phyloP scores from a whole-genome alignment of 2,113 vertebrate species.

The Dryoscopus gambensis region DNA sequence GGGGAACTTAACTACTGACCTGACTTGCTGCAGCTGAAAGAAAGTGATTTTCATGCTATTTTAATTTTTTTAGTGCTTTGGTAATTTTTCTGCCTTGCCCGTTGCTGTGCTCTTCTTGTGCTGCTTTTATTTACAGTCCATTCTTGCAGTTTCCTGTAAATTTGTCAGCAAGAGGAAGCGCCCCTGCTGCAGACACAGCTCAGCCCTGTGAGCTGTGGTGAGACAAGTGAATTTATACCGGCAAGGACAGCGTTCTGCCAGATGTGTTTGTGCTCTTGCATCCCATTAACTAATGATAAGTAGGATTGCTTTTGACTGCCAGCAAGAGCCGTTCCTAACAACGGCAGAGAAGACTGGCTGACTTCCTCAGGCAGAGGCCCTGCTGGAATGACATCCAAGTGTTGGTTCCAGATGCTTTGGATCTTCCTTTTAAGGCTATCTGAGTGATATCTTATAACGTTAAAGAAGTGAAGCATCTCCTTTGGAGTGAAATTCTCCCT shows the following conservation, averaged over 20 bases:
- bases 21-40: not conserved
- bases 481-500: not conserved
- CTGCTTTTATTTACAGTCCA: not conserved
- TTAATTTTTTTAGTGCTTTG: not conserved
- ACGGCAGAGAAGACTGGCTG: not conserved
- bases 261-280: not conserved
- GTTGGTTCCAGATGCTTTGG: not conserved
- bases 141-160: slow-evolving; percentile 47
- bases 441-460: not conserved
- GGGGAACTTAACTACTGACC: not conserved
- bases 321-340: not conserved
- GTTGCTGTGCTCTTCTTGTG: not conserved
- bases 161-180: slow-evolving; percentile 33
- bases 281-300: not conserved
- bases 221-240: not conserved
- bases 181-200: not conserved
- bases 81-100: not conserved
- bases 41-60: not conserved
- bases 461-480: not conserved
- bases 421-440: not conserved
- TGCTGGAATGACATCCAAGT: not conserved
- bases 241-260: not conserved
- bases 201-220: not conserved
- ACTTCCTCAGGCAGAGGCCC: not conserved
- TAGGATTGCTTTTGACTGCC: not conserved